Percentiles rank a stretch among this genome's conserved stretches.
phyloP scores from a whole-genome alignment of 2,888 invertebrate genomes.

The Diaperis boleti region DNA sequence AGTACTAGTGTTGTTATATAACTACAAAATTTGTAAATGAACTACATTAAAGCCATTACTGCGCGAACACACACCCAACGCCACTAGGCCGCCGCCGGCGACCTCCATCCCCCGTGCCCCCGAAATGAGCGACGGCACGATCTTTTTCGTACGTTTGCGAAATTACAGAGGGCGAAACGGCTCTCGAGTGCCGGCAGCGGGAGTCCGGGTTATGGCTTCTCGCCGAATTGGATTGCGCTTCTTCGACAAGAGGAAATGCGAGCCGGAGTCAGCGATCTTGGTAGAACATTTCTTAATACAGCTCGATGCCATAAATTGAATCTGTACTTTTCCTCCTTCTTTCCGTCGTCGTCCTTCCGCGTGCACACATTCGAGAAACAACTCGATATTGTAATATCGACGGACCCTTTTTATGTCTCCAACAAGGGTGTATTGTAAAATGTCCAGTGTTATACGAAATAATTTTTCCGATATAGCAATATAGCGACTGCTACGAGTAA shows the following conservation, averaged over 20 bases:
- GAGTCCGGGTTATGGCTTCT: slow-evolving; percentile 48
- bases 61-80: no score
- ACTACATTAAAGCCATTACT: no score
- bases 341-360: slow-evolving; percentile 42
- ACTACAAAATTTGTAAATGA: no score
- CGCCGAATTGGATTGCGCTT: slow-evolving; percentile 52
- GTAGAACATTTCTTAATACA: slow-evolving; percentile 49
- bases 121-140: slow-evolving; percentile 17
- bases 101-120: no score
- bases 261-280: slow-evolving; percentile 47
- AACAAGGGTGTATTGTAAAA: no score
- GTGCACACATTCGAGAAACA: slow-evolving; percentile 51
- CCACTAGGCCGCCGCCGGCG: no score
- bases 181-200: slow-evolving; percentile 33
- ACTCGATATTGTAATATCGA: slow-evolving; percentile 51
- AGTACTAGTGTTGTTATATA: no score
- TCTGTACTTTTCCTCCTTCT: slow-evolving; percentile 49
- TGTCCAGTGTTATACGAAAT: no score
- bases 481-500: no score
- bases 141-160: slow-evolving; percentile 20
- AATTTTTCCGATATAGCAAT: no score
- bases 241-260: slow-evolving; percentile 48
- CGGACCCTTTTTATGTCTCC: slow-evolving; percentile 12
- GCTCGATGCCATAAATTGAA: slow-evolving; percentile 53
- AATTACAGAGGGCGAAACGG: slow-evolving; percentile 33